These are phyloP conservation scores for Microctenopoma lineatum DNA, from an alignment of 2,797 vertebrate species.

Conservation along the genomic window DNA sequence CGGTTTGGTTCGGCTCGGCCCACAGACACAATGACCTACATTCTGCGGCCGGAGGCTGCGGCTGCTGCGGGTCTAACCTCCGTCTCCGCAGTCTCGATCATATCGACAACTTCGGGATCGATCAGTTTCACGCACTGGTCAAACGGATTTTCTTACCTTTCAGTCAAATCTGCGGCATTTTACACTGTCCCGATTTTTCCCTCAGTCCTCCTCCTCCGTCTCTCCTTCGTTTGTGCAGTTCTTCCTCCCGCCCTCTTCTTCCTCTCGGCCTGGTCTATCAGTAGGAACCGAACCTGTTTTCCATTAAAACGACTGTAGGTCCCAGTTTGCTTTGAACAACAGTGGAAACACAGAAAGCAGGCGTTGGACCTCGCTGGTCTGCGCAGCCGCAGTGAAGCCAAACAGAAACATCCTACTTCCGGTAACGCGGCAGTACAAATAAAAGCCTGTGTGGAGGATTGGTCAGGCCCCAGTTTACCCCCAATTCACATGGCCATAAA, in stretches of 20 bases:
- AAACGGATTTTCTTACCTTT: constrained; percentile 61
- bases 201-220: constrained; percentile 31
- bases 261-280: constrained; percentile 1
- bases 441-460: constrained; percentile 10
- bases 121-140: constrained; percentile 37
- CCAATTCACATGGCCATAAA: too few species aligned
- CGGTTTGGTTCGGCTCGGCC: constrained; percentile 61
- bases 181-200: constrained; percentile 33
- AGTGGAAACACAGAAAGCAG: constrained; percentile 36
- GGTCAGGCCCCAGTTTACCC: background rate
- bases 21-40: constrained; percentile 78
- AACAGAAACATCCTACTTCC: constrained; percentile 15
- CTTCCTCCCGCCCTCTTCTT: constrained; percentile 4
- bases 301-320: background rate
- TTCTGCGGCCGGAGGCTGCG: constrained; percentile 48
- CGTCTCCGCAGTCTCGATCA: constrained; percentile 7
- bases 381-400: constrained; percentile 57
- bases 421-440: constrained; percentile 34
- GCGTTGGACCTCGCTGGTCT: constrained; percentile 41
- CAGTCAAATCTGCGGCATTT: constrained; percentile 67
- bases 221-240: constrained; percentile 9
- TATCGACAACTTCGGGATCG: constrained; percentile 32
- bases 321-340: constrained; percentile 26
- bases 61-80: constrained; percentile 28
- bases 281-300: background rate